These are phyloP conservation scores for Pegoplata infirma DNA, from an alignment of 2,888 invertebrate genomes.

Conservation along the genomic window DNA sequence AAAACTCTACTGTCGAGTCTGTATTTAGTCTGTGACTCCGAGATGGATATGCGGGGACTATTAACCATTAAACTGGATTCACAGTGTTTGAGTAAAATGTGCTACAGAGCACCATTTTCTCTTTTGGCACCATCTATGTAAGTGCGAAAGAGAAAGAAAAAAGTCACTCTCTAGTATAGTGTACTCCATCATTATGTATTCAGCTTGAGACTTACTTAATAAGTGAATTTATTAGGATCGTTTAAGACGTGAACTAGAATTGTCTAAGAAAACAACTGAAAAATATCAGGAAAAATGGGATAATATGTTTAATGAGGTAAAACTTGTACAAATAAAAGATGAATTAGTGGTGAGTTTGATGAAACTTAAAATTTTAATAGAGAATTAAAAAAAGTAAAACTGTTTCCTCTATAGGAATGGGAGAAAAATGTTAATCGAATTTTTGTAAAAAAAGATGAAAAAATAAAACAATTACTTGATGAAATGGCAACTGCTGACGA, in stretches of 20 bases:
- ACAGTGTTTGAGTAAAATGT: too few relatives aligned
- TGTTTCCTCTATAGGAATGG: conserved; percentile 64
- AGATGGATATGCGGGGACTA: too few relatives aligned
- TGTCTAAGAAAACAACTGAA: conserved; percentile 69
- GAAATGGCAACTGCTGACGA: conserved; percentile 70
- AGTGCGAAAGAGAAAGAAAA: too few relatives aligned
- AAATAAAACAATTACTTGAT: conserved; percentile 67
- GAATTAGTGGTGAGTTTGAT: conserved; percentile 66
- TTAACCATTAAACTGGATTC: too few relatives aligned
- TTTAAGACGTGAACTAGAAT: conserved; percentile 70
- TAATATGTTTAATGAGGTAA: conserved; percentile 69
- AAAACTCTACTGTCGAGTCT: too few relatives aligned
- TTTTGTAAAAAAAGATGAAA: conserved; percentile 70
- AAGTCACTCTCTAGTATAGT: too few relatives aligned
- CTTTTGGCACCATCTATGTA: too few relatives aligned
- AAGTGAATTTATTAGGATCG: conserved; percentile 66
- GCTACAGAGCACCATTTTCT: too few relatives aligned
- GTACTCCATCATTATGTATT: too few relatives aligned
- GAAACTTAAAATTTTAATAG: too few relatives aligned
- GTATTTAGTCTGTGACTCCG: too few relatives aligned
- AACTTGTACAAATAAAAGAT: conserved; percentile 68
- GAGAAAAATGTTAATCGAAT: conserved; percentile 63
- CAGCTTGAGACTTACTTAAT: not conserved
- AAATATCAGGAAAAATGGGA: conserved; percentile 71
- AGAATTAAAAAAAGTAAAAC: too few relatives aligned